A percentile compares a stretch with the other conserved stretches of the same genome.
Evolutionary conservation across 2,888 invertebrate species (phyloP).

Genomic region (Ophraella communa): DNA sequence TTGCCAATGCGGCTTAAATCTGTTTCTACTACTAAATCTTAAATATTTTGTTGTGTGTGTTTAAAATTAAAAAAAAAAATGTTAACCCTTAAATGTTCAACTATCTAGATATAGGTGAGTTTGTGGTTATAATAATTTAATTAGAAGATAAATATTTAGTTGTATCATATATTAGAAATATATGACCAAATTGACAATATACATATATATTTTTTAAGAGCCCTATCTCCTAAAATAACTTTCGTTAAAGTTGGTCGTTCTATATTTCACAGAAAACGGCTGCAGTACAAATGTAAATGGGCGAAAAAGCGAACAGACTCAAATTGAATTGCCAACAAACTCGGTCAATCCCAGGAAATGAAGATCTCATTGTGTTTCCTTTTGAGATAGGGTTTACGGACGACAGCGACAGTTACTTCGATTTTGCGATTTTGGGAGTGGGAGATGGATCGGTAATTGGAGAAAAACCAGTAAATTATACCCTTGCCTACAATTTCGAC

Average conservation of each 20-base stretch:
- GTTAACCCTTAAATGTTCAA: no score
- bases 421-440: conserved; percentile 15
- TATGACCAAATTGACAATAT: no score
- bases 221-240: conserved; percentile 1
- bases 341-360: conserved; percentile 41
- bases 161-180: no score
- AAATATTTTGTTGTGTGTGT: no score
- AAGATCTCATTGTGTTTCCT: conserved; percentile 37
- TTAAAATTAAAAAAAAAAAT: no score
- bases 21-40: no score
- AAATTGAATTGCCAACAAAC: conserved; percentile 29
- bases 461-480: conserved; percentile 25
- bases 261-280: conserved; percentile 15
- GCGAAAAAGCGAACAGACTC: conserved; percentile 17
- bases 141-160: no score
- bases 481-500: conserved; percentile 12
- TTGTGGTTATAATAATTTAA: no score
- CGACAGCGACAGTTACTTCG: conserved; percentile 6
- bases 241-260: conserved; percentile 7
- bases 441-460: conserved; percentile 27
- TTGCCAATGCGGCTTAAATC: no score
- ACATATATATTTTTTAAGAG: no score
- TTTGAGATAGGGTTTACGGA: conserved; percentile 26
- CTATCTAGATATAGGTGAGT: no score
- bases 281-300: conserved; percentile 25